Conservation (phyloP, 2,797 vertebrate species). For the Eulemur rubriventer region DNA sequence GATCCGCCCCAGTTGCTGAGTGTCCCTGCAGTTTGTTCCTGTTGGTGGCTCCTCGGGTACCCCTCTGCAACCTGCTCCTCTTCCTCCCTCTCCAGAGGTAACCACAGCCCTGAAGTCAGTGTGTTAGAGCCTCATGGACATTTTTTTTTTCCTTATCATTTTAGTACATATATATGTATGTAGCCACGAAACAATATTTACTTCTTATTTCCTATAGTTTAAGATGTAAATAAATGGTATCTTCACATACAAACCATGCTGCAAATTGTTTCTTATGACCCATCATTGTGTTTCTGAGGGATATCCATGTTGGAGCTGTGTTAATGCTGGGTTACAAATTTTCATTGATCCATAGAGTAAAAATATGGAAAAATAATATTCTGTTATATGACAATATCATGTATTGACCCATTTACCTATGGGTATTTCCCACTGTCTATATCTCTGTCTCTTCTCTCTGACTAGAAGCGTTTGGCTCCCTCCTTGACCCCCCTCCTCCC, state of each 20-base stretch:
- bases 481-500: background rate
- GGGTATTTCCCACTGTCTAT: background rate
- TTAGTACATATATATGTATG: background rate
- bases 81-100: background rate
- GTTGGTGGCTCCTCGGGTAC: accelerated
- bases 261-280: background rate
- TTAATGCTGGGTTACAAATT: background rate
- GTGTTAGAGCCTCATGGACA: background rate
- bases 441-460: background rate
- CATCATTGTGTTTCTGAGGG: background rate
- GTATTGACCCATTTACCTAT: background rate
- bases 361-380: background rate
- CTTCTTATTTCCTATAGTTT: background rate
- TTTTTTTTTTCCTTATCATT: conserved; percentile 12
- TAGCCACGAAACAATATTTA: background rate
- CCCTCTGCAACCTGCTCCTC: accelerated
- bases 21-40: background rate
- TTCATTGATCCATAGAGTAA: background rate
- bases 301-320: background rate
- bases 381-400: background rate
- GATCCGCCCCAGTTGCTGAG: background rate
- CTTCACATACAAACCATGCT: background rate
- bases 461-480: background rate
- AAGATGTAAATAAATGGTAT: background rate
- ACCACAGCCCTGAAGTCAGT: background rate